Evolutionary conservation across 2,888 invertebrate species (phyloP).

Genomic region (Laothoe populi): DNA sequence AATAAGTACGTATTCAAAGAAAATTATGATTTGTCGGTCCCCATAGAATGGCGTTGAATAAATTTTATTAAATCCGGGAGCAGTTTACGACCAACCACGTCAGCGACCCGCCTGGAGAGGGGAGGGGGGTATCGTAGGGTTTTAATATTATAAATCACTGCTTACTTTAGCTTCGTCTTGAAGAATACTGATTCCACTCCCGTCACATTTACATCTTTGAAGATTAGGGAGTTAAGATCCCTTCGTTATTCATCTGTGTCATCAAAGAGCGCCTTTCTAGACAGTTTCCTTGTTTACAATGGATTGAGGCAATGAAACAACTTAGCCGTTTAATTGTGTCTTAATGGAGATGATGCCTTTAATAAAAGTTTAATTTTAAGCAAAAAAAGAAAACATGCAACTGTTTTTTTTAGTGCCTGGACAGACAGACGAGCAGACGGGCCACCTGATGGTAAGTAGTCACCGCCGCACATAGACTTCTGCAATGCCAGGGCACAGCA

Average conservation of each 20-base stretch:
- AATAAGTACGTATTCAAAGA: conserved; percentile 77
- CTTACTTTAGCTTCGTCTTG: conserved; percentile 52
- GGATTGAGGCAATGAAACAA: conserved; percentile 7
- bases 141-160: conserved; percentile 73
- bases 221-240: conserved; percentile 35
- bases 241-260: conserved; percentile 20
- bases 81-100: conserved; percentile 76
- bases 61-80: conserved; percentile 81
- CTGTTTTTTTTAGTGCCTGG: too few species aligned
- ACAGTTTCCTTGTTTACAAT: conserved; percentile 12
- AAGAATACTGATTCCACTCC: conserved; percentile 48
- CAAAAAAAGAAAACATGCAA: too few species aligned
- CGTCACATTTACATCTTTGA: conserved; percentile 40
- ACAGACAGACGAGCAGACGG: too few species aligned
- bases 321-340: neutral
- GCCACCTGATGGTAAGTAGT: too few species aligned
- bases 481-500: too few species aligned
- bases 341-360: neutral
- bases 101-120: conserved; percentile 64
- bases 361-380: too few species aligned
- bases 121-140: conserved; percentile 61
- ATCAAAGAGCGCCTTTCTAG: conserved; percentile 20
- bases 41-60: conserved; percentile 76
- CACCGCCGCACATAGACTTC: too few species aligned
- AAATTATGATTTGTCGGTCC: conserved; percentile 81